Percentiles rank a stretch among this genome's conserved stretches.
These are phyloP conservation scores for Drosophila trichaetosa DNA, from an alignment of 2,888 invertebrate genomes.

Conservation along the genomic window DNA sequence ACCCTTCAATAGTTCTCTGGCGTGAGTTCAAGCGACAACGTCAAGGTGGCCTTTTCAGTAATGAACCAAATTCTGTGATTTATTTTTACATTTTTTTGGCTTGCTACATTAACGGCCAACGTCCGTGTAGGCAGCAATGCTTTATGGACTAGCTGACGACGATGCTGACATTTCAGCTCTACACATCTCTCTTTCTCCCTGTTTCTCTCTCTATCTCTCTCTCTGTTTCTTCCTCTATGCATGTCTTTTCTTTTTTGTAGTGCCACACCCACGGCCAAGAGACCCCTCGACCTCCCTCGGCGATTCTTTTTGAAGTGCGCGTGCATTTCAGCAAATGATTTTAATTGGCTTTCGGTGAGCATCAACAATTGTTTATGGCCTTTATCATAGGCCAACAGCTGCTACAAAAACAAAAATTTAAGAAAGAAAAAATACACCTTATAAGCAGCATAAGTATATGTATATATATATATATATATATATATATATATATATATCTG, in stretches of 20 bases:
- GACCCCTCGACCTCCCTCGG: conserved; percentile 11
- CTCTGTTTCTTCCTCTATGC: conserved; percentile 3
- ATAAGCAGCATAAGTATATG: conserved; percentile 18
- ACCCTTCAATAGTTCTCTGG: conserved; percentile 76
- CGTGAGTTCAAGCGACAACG: conserved; percentile 77
- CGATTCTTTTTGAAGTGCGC: conserved; percentile 54
- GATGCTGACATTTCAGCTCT: conserved; percentile 43
- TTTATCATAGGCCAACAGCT: conserved; percentile 54
- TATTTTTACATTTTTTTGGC: conserved; percentile 66
- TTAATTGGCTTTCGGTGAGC: conserved; percentile 70
- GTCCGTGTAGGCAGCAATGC: conserved; percentile 50
- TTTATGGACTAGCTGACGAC: conserved; percentile 72
- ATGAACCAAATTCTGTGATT: conserved; percentile 73
- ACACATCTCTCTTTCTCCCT: background rate
- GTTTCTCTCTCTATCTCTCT: background rate
- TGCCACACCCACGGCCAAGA: conserved; percentile 20
- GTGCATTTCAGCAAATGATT: conserved; percentile 71
- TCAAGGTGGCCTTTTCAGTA: conserved; percentile 75
- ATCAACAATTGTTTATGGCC: conserved; percentile 68
- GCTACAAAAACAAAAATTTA: conserved; percentile 28
- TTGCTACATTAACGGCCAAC: conserved; percentile 59
- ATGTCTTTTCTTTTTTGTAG: conserved; percentile 18
- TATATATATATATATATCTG: background rate
- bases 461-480: background rate
- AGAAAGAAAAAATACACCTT: background rate